Base-by-base conservation (phyloP, 2,113 vertebrate species). In the Eurystomus gularis region DNA sequence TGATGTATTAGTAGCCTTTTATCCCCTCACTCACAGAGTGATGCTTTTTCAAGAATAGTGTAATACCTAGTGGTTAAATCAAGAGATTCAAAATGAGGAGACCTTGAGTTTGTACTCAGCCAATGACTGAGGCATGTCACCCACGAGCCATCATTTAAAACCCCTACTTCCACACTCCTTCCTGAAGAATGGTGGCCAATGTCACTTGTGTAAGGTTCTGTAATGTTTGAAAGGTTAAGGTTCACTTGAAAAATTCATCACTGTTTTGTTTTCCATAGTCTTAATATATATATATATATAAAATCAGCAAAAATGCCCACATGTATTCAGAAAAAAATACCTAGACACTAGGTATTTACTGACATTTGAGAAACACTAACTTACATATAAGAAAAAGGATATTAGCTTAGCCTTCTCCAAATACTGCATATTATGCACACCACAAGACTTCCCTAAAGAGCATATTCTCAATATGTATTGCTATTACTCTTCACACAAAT, bases 1-100 rank as follows among this genome's bases (percentile, higher is more conserved):
- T 97, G 96, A 97, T 97, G 84, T 95, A 97, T 97, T 97, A 97
- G 94, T 90, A 93, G 86, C 87, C 94, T 77, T 95, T 95, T 94
- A 93, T 95, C 84, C 94, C 58, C 66, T 85, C 90, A 78, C 86
- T 87, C 88, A 86, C 3, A 86, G 81, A 76, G 72, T 60, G 90
- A 94, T 94, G 46, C 66, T 96, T 95, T 85, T 93, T 91, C 88
- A 88, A 78, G 75, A 95, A 87, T n/a, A 75, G 77, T 49, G 65
- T 57, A 93, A 92, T 94, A 87, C 72, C 51, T 55, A 83, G 65
- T 72, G 65, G 88, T 85, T 93, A 96, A 93, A 93, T 86, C 42
- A 93, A 71, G 51, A 87, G 57, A 94, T 62, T 71, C 48, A 69
- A 93, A 96, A 94, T 88, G 60, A 94, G 91, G 79, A 95, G 80